phyloP scores from a whole-genome alignment of 2,113 vertebrate genomes.

The Clinocottus analis region DNA sequence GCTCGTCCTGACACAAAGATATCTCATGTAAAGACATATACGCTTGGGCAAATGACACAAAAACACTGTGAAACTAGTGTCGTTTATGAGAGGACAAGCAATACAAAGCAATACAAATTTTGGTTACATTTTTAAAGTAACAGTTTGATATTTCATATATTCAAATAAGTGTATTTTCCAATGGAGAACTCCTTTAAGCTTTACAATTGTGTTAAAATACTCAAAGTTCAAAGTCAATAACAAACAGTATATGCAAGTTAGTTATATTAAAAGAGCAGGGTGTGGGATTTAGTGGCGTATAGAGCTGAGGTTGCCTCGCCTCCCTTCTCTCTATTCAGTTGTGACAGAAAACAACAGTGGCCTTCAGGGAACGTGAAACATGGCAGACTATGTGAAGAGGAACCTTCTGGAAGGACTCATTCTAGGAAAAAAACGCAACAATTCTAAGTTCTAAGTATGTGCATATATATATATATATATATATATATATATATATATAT shows the following conservation, averaged over 20 bases:
- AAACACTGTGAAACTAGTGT: background rate
- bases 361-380: no score
- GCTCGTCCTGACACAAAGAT: conserved; percentile 30
- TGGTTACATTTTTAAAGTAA: background rate
- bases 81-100: background rate
- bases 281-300: background rate
- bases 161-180: background rate
- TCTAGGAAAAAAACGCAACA: no score
- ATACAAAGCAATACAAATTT: background rate
- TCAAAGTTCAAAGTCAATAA: background rate
- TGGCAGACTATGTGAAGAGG: no score
- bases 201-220: background rate
- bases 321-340: background rate
- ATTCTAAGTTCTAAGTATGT: no score
- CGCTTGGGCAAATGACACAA: no score
- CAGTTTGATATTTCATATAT: background rate
- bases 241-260: background rate
- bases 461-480: no score
- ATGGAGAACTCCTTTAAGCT: background rate
- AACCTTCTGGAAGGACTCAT: no score
- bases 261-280: background rate
- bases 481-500: no score
- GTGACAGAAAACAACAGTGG: no score
- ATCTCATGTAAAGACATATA: background rate
- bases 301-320: background rate